Conservation (phyloP, 2,113 vertebrate genomes). For the Leuciscus idus region DNA sequence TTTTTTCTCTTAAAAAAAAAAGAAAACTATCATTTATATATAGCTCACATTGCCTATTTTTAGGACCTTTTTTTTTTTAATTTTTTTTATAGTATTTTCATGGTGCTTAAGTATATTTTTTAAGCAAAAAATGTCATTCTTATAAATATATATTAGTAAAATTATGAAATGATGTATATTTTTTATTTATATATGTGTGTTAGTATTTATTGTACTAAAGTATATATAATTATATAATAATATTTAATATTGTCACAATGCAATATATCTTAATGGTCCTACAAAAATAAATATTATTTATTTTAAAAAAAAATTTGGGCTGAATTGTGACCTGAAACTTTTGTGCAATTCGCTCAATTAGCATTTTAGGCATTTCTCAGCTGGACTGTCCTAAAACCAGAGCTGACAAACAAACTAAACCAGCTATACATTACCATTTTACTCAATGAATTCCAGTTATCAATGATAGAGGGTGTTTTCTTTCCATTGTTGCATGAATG, state of each 20-base stretch:
- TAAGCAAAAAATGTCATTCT: neutral
- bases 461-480: constrained; percentile 77
- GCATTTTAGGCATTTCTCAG: neutral
- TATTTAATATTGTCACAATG: no score
- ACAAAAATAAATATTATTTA: neutral
- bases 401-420: neutral
- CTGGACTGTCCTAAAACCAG: neutral
- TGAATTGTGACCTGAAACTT: neutral
- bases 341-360: constrained; percentile 5
- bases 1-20: neutral
- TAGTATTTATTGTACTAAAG: neutral
- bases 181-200: neutral
- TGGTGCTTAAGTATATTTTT: neutral
- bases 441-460: constrained; percentile 81
- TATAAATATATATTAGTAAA: neutral
- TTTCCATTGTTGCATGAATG: constrained; percentile 82
- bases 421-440: constrained; percentile 33
- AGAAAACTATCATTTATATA: neutral
- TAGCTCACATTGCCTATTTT: neutral
- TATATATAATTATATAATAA: no score
- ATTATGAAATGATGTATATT: no score
- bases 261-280: no score
- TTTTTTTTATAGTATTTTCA: neutral
- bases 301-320: neutral
- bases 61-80: neutral